A percentile compares a stretch with the other conserved stretches of the same genome.
Evolutionary conservation across 1,140 invertebrate genomes (phyloP).

Genomic region (Solen grandis): DNA sequence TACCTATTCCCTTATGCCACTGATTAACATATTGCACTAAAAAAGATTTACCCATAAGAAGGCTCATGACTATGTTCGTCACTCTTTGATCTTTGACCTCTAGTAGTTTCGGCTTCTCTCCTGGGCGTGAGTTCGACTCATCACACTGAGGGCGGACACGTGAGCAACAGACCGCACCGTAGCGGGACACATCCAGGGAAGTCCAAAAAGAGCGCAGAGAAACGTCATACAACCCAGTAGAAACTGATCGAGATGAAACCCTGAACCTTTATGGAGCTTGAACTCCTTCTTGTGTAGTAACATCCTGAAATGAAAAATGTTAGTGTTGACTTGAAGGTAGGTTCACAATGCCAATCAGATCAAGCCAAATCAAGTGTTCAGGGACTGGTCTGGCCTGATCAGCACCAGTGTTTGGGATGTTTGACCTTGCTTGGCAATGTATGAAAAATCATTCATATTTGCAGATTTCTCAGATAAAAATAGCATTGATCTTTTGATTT

Average conservation of each 20-base stretch:
- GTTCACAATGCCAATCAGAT: too few species aligned
- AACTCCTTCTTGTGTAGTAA: conserved; percentile 96
- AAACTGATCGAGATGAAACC: conserved; percentile 97
- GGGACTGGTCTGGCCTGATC: too few species aligned
- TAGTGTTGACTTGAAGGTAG: too few species aligned
- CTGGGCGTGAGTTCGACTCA: conserved; percentile 96
- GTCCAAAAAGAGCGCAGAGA: conserved; percentile 83
- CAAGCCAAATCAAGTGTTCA: too few species aligned
- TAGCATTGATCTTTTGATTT: too few species aligned
- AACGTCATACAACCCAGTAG: conserved; percentile 83
- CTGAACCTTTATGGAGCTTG: conserved; percentile 94
- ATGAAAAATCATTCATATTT: too few species aligned
- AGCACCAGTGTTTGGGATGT: too few species aligned
- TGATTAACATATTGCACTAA: too few species aligned
- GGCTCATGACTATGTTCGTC: conserved; percentile 79
- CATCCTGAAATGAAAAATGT: too few species aligned
- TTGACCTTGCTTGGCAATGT: too few species aligned
- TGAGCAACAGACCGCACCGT: conserved; percentile 96
- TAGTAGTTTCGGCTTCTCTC: conserved; percentile 95
- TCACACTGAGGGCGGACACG: conserved; percentile 94
- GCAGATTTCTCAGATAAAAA: too few species aligned
- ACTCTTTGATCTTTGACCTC: conserved; percentile 89
- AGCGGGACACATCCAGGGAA: conserved; percentile 97
- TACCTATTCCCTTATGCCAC: too few species aligned
- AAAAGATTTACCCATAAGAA: conserved; percentile 80